Evolutionary conservation across 2,797 vertebrate genomes (phyloP).

Genomic region (Streptopelia turtur): DNA sequence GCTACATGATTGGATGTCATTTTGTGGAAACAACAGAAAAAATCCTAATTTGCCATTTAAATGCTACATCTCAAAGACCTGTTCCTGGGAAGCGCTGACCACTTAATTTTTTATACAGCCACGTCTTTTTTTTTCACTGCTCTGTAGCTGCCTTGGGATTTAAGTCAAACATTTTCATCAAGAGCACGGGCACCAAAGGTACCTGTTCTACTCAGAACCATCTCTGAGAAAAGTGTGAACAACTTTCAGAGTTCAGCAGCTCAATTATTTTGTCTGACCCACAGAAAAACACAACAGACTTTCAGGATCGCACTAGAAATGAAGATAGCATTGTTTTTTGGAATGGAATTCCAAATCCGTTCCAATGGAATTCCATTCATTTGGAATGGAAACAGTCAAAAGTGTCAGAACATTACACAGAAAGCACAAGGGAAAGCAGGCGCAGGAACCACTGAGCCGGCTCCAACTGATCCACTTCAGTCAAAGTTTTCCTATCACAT

Average conservation of each 20-base stretch:
- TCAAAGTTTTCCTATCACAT: neutral
- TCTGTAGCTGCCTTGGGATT: neutral
- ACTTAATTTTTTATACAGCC: neutral
- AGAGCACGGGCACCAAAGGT: neutral
- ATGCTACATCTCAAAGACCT: neutral
- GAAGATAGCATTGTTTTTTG: neutral
- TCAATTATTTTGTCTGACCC: neutral
- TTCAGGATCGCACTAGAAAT: neutral
- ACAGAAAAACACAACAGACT: neutral
- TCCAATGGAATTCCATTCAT: no score
- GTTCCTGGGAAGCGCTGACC: neutral
- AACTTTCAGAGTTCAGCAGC: neutral
- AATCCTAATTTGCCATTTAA: neutral
- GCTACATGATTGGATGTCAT: neutral
- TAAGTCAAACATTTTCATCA: neutral
- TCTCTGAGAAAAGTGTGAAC: neutral
- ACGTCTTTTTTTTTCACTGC: neutral
- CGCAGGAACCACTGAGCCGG: neutral
- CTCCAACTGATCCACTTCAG: neutral
- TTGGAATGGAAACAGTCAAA: neutral
- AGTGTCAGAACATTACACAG: neutral
- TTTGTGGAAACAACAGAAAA: neutral
- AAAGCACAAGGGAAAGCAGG: neutral
- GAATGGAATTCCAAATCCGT: neutral
- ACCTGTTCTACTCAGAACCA: neutral